Conservation (phyloP, 1,140 invertebrate species). For the Oreohelix idahoensis region DNA sequence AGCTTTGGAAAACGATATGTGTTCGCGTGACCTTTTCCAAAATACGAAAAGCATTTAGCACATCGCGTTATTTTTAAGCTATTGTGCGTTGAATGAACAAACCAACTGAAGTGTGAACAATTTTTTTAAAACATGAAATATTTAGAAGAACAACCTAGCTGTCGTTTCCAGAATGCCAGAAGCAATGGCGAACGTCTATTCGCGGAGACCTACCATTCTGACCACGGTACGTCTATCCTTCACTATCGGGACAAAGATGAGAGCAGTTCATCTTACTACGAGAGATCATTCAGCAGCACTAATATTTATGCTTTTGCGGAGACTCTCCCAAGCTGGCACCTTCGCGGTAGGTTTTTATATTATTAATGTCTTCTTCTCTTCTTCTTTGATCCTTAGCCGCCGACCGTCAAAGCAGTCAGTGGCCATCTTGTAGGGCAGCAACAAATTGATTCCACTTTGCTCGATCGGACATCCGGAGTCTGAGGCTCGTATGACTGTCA, state of each 20-base stretch:
- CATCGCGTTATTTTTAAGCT: neutral
- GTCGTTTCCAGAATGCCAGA: constrained; percentile 6
- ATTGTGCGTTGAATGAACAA: neutral
- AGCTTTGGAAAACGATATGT: no score
- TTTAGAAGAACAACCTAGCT: constrained; percentile 27
- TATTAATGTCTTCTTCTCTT: neutral
- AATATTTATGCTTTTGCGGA: constrained; percentile 22
- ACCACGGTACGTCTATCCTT: neutral
- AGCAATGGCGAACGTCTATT: neutral
- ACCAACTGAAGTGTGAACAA: neutral
- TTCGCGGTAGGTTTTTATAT: constrained; percentile 6
- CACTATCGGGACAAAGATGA: neutral
- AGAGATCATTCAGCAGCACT: neutral
- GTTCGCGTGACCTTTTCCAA: neutral
- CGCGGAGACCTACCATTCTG: neutral
- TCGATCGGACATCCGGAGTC: no score
- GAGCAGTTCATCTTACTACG: neutral
- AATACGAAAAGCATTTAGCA: neutral
- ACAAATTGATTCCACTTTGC: neutral
- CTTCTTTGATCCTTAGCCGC: no score
- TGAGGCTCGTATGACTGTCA: no score
- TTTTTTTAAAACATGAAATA: constrained; percentile 10
- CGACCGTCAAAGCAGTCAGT: no score
- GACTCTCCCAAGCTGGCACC: constrained; percentile 13
- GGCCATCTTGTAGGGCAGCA: no score